phyloP scores from a whole-genome alignment of 2,888 invertebrate genomes.

The Vannuccia rotundouncinata region DNA sequence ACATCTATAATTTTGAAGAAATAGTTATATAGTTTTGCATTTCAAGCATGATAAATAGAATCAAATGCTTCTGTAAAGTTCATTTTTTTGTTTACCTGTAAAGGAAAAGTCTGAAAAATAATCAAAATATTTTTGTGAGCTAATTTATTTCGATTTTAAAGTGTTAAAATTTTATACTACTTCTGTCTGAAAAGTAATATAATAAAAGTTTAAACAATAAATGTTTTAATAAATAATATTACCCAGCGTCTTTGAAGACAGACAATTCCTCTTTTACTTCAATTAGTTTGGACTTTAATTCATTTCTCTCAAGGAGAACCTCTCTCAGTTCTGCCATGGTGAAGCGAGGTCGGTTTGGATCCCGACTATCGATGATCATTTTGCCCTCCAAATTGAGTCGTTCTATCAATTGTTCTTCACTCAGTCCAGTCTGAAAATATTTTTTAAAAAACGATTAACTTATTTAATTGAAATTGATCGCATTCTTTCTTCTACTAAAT shows the following conservation, averaged over 20 bases:
- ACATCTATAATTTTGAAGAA: too few species aligned
- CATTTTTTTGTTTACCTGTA: not conserved
- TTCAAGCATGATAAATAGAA: too few species aligned
- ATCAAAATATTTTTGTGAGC: not conserved
- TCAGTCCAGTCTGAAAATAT: constrained; percentile 34
- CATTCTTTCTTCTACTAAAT: too few species aligned
- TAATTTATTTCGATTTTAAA: not conserved
- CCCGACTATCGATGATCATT: constrained; percentile 50
- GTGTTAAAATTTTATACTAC: not conserved
- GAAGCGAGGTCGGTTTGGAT: constrained; percentile 68
- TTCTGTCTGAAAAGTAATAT: not conserved
- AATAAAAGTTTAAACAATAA: not conserved
- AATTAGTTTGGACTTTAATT: constrained; percentile 79
- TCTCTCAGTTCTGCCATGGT: constrained; percentile 76
- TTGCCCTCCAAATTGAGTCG: constrained; percentile 50
- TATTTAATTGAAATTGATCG: too few species aligned
- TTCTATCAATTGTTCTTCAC: constrained; percentile 44
- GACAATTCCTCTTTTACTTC: constrained; percentile 82
- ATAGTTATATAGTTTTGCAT: too few species aligned
- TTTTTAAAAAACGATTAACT: too few species aligned
- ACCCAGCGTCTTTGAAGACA: constrained; percentile 37
- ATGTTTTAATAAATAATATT: not conserved
- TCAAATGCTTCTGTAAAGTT: too few species aligned
- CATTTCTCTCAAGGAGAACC: constrained; percentile 82
- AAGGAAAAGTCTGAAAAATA: constrained; percentile 26